phyloP scores from a whole-genome alignment of 2,888 invertebrate species.

The Noctua pronuba region DNA sequence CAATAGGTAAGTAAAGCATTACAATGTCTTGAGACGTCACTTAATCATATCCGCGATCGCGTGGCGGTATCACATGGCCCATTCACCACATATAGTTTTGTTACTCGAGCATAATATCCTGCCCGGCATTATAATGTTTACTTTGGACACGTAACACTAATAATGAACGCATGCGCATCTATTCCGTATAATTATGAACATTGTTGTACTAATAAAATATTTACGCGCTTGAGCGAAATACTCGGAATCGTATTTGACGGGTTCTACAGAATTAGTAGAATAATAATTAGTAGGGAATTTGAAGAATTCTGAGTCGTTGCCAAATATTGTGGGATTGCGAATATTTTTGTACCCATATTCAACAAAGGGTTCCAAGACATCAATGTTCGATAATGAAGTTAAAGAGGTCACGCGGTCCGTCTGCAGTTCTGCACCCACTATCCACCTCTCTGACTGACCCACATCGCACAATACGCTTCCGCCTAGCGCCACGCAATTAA shows the following conservation, averaged over 20 bases:
- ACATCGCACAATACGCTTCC: constrained; percentile 87
- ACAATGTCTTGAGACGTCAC: constrained; percentile 65
- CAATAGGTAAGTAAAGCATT: constrained; percentile 68
- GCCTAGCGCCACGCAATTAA: constrained; percentile 88
- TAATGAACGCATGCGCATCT: constrained; percentile 68
- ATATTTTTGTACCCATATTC: background rate
- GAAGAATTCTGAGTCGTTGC: constrained; percentile 2
- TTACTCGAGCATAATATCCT: constrained; percentile 88
- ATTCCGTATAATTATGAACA: constrained; percentile 64
- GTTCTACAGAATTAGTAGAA: constrained; percentile 32
- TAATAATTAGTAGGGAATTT: constrained; percentile 8
- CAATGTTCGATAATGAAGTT: constrained; percentile 67
- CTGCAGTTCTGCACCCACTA: constrained; percentile 70
- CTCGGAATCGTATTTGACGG: constrained; percentile 42
- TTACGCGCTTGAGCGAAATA: constrained; percentile 47
- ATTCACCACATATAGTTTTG: constrained; percentile 86
- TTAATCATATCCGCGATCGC: constrained; percentile 72
- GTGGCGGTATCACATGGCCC: constrained; percentile 73
- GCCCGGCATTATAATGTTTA: constrained; percentile 84
- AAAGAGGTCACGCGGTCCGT: constrained; percentile 82
- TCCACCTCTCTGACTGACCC: constrained; percentile 81
- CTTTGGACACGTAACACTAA: constrained; percentile 85
- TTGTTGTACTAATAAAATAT: constrained; percentile 59
- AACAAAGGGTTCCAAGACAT: constrained; percentile 22
- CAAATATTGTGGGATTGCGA: background rate